A percentile compares a stretch with the other conserved stretches of the same genome.
phyloP scores from a whole-genome alignment of 1,140 invertebrate genomes.

The Drosophila subobscura region DNA sequence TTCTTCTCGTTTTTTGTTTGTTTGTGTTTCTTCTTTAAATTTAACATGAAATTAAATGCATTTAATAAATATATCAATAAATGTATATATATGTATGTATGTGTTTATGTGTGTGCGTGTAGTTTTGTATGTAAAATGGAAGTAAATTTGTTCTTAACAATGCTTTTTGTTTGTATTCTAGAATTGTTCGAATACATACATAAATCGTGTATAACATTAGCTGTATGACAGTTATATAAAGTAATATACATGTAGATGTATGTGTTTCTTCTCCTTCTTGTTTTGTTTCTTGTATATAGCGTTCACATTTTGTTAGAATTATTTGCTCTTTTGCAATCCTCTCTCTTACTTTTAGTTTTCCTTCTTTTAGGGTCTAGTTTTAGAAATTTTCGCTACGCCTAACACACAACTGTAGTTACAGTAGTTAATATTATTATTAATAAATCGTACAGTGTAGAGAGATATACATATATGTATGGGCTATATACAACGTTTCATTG shows the following conservation, averaged over 20 bases:
- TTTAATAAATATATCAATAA: conserved; percentile 68
- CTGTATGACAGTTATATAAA: conserved; percentile 76
- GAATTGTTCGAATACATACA: conserved; percentile 62
- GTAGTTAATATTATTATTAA: conserved; percentile 29
- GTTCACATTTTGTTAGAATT: conserved; percentile 64
- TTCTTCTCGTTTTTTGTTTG: conserved; percentile 26
- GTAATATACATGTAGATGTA: conserved; percentile 46
- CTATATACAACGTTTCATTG: conserved; percentile 69
- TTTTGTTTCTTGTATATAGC: conserved; percentile 49
- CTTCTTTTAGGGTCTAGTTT: neutral
- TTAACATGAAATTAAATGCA: conserved; percentile 81
- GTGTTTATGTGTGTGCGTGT: conserved; percentile 15
- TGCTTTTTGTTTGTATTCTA: conserved; percentile 57
- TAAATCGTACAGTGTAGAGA: conserved; percentile 25
- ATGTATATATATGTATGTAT: conserved; percentile 41
- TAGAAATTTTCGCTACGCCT: conserved; percentile 47
- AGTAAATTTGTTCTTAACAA: conserved; percentile 81
- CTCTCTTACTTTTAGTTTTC: conserved; percentile 21
- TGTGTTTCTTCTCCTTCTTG: conserved; percentile 10
- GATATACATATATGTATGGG: conserved; percentile 25
- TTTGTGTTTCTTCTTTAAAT: conserved; percentile 50
- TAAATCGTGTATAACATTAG: conserved; percentile 60
- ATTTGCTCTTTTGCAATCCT: conserved; percentile 50
- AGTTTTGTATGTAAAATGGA: conserved; percentile 63
- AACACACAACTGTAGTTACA: conserved; percentile 41